These are phyloP conservation scores for Oncorhynchus mykiss DNA, from an alignment of 2,113 vertebrate genomes.

Conservation along the genomic window DNA sequence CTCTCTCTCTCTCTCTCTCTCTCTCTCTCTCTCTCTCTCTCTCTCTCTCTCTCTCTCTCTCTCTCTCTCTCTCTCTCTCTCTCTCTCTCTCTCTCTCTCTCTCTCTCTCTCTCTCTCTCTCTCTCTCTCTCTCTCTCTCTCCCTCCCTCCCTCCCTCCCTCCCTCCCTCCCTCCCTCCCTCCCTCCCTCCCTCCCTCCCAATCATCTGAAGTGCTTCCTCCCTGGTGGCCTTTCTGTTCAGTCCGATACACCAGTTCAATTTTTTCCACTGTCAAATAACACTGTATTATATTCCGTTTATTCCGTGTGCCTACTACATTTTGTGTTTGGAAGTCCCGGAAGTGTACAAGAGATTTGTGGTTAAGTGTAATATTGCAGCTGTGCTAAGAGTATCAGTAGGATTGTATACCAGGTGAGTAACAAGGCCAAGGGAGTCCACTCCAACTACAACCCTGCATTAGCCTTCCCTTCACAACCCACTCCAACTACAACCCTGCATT, in stretches of 20 bases:
- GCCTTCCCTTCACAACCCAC: not conserved
- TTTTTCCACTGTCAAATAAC: constrained; percentile 3
- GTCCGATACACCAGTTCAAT: constrained; percentile 9
- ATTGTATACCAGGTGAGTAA: not conserved
- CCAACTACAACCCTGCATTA: too few species aligned
- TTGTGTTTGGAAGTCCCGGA: too few species aligned
- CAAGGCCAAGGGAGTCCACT: not conserved
- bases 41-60: not conserved
- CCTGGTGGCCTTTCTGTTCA: constrained; percentile 5
- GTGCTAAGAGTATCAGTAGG: too few species aligned
- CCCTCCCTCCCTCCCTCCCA: not conserved
- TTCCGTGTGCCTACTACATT: too few species aligned
- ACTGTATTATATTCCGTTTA: constrained; percentile 7
- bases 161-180: not conserved
- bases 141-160: not conserved
- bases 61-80: not conserved
- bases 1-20: not conserved
- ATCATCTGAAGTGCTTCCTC: constrained; percentile 29
- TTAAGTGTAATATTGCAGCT: too few species aligned
- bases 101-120: too few species aligned
- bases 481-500: too few species aligned
- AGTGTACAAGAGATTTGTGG: too few species aligned
- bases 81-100: too few species aligned
- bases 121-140: too few species aligned
- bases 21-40: too few species aligned